Evolutionary conservation across 2,113 vertebrate species (phyloP), one percentile per base, ranked within the genome.

Genomic region (Myocastor coypus): DNA sequence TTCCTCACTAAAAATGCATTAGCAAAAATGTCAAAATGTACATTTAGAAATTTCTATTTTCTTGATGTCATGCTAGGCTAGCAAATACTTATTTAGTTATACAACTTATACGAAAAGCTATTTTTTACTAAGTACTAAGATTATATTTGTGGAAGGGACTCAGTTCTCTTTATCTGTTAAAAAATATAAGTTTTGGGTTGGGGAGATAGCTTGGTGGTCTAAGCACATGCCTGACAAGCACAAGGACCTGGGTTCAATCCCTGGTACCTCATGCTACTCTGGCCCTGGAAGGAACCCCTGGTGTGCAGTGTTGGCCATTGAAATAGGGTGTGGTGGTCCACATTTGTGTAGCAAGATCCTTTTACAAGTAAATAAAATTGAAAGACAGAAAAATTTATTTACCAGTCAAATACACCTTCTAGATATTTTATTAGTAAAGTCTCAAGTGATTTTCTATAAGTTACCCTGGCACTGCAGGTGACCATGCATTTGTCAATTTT

Each of bases 1-100:
- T 80, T 94, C 87, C 42, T 89, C 42, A 46, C 17, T 91, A 28
- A 96, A 84, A 89, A 82, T 61, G 30, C 6, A 86, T 37, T 73
- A 42, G 9, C 63, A 6, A 91, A 61, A 1, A 59, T 0, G 42
- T 59, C 24, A 50, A 91, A 86, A 71, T 66, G 90, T 61, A 22
- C 22, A 82, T 13, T 28, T 59, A 87, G 12, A 5, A 0, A 26
- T 87, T 89, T 66, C 37, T 88, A 6, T 73, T 94, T 81, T 85
- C 82, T 85, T 55, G 14, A 9, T 91, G 17, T n/a, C 37, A 85
- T 42, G 26, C 22, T 75, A 64, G 3, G 8, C 13, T 63, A 30
- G 3, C 66, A 3, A 73, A 69, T 7, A 73, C 57, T 22, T 7
- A 73, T 57, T 22, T 73, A 91, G 37, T 93, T 83, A n/a, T 42